These are phyloP conservation scores for Drosophila arawakana DNA, from an alignment of 1,140 invertebrate genomes.

Conservation along the genomic window DNA sequence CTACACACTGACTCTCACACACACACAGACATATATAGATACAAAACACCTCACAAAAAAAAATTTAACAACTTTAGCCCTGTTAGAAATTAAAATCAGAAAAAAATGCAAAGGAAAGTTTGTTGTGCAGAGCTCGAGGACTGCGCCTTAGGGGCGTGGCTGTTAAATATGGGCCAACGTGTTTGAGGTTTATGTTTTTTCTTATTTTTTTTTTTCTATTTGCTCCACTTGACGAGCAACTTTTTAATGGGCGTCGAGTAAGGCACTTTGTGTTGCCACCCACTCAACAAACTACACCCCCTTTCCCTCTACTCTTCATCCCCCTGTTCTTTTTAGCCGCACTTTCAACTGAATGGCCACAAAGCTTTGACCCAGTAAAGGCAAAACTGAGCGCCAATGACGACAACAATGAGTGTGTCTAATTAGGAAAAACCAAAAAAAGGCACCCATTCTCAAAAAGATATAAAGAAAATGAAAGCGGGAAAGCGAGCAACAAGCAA, in stretches of 20 bases:
- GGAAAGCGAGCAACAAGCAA: constrained; percentile 66
- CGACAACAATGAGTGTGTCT: constrained; percentile 68
- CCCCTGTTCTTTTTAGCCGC: background rate
- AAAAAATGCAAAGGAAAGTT: constrained; percentile 42
- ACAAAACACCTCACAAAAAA: constrained; percentile 40
- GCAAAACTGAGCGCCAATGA: constrained; percentile 38
- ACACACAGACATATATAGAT: constrained; percentile 28
- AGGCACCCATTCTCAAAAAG: background rate
- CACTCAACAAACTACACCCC: background rate
- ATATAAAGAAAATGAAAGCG: constrained; percentile 23
- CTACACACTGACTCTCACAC: constrained; percentile 28
- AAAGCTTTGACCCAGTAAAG: constrained; percentile 63
- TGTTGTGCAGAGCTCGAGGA: constrained; percentile 40
- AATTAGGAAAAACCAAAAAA: constrained; percentile 64
- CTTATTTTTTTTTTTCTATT: constrained; percentile 4
- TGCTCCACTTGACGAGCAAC: constrained; percentile 66
- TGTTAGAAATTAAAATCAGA: constrained; percentile 45
- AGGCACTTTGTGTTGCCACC: constrained; percentile 33
- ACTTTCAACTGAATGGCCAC: constrained; percentile 49
- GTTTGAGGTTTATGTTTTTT: constrained; percentile 66
- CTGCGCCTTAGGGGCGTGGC: constrained; percentile 53
- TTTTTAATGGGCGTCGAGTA: constrained; percentile 61
- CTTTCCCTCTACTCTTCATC: background rate
- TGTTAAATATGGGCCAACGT: constrained; percentile 73
- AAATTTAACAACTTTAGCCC: constrained; percentile 26